phyloP scores from a whole-genome alignment of 1,140 invertebrate genomes.

The Palaemon carinicauda region DNA sequence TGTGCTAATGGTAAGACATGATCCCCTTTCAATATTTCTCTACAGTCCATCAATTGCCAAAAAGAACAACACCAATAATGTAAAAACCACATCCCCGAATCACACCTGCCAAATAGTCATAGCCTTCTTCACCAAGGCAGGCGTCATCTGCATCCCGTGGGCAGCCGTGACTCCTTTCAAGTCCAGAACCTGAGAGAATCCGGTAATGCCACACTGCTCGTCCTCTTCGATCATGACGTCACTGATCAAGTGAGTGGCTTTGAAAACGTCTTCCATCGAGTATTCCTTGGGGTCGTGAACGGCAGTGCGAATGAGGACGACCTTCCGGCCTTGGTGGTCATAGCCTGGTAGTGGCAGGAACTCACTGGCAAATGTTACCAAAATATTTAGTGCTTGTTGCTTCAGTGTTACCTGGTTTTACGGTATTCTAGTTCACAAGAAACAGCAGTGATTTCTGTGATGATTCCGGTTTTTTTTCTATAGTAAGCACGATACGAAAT shows the following conservation, averaged over 20 bases:
- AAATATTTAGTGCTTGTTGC: no score
- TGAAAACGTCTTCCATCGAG: constrained; percentile 60
- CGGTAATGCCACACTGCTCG: constrained; percentile 62
- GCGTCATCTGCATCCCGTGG: constrained; percentile 63
- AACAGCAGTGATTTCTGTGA: no score
- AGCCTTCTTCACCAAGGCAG: constrained; percentile 63
- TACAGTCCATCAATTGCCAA: no score
- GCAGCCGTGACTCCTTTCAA: constrained; percentile 62
- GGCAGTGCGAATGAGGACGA: constrained; percentile 61
- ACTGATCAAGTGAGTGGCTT: constrained; percentile 51
- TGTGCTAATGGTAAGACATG: no score
- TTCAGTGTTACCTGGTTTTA: no score
- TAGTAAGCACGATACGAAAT: no score
- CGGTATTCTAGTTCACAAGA: no score
- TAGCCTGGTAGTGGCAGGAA: constrained; percentile 46
- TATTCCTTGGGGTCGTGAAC: constrained; percentile 62
- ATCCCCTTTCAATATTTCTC: background rate
- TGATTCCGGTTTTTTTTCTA: no score
- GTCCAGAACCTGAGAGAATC: constrained; percentile 64
- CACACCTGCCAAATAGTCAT: constrained; percentile 58
- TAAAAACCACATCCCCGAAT: no score
- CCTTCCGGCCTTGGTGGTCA: constrained; percentile 55
- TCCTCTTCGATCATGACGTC: constrained; percentile 60
- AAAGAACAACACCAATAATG: background rate
- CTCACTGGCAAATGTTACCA: no score